Conservation (phyloP, 2,888 invertebrate genomes). For the Phengaris alcon region DNA sequence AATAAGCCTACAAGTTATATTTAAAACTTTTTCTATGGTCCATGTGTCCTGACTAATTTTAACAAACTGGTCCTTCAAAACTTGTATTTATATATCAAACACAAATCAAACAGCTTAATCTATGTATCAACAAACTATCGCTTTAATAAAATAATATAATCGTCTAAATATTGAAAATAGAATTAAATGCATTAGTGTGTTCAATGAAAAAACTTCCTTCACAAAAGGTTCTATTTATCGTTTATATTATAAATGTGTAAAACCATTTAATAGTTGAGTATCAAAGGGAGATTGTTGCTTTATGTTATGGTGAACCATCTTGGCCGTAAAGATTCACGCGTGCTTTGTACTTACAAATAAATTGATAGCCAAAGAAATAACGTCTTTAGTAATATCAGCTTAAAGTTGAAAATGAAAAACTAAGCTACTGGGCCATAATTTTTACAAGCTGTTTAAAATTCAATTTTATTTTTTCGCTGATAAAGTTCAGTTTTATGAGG, state of each 20-base stretch:
- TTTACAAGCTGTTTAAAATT: constrained; percentile 33
- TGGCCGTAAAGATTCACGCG: constrained; percentile 77
- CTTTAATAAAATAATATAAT: constrained; percentile 43
- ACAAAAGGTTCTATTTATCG: constrained; percentile 73
- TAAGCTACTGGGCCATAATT: neutral
- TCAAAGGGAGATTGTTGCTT: constrained; percentile 75
- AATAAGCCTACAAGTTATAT: no score
- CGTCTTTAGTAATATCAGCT: constrained; percentile 25
- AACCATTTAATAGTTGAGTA: constrained; percentile 76
- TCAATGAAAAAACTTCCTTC: constrained; percentile 56
- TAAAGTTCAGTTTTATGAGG: constrained; percentile 31
- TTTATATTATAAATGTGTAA: constrained; percentile 78
- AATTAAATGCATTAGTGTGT: constrained; percentile 73
- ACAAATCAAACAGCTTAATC: neutral
- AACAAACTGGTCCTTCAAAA: constrained; percentile 8
- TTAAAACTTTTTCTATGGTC: no score
- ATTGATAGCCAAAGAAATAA: constrained; percentile 40
- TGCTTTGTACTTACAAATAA: constrained; percentile 60
- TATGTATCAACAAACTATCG: constrained; percentile 21
- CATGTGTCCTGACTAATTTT: neutral
- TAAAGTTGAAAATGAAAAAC: constrained; percentile 39
- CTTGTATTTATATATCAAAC: neutral
- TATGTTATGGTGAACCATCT: constrained; percentile 76
- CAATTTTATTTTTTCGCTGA: constrained; percentile 24
- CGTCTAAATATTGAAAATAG: constrained; percentile 70